Conservation (phyloP, 2,113 vertebrate species). For the Tichodroma muraria region DNA sequence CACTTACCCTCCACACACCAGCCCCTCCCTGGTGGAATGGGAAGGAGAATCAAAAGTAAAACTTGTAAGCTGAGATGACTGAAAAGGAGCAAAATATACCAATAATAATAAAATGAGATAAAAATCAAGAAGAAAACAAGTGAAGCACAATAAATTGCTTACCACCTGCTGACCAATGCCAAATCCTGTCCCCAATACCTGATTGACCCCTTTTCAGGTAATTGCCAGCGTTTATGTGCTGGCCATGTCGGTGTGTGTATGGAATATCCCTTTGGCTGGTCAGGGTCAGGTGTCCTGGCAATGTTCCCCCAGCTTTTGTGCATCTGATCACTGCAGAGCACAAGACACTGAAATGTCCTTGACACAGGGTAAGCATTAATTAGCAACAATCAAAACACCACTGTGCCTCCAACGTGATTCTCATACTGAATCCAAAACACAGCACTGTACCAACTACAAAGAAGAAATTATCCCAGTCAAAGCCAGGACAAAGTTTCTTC, state of each 20-base stretch:
- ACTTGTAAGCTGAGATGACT: background rate
- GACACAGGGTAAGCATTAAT: background rate
- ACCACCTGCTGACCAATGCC: accelerated
- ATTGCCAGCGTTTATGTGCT: background rate
- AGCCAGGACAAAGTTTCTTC: background rate
- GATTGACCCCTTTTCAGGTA: background rate
- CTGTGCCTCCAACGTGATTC: background rate
- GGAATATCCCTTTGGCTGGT: background rate
- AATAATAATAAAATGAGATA: background rate
- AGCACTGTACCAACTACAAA: background rate
- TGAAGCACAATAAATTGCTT: background rate
- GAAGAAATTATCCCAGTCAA: background rate
- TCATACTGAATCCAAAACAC: background rate
- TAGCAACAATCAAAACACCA: background rate
- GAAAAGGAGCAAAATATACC: background rate
- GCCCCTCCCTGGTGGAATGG: background rate
- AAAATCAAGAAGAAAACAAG: background rate
- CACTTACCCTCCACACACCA: background rate
- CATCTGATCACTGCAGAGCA: background rate
- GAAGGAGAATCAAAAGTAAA: background rate
- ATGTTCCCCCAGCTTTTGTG: background rate
- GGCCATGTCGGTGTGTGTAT: accelerated
- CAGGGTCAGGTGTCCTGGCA: background rate
- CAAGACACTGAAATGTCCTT: background rate
- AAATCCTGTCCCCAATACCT: background rate